Evolutionary conservation across 2,113 vertebrate species (phyloP).

Genomic region (Vireo altiloquus): DNA sequence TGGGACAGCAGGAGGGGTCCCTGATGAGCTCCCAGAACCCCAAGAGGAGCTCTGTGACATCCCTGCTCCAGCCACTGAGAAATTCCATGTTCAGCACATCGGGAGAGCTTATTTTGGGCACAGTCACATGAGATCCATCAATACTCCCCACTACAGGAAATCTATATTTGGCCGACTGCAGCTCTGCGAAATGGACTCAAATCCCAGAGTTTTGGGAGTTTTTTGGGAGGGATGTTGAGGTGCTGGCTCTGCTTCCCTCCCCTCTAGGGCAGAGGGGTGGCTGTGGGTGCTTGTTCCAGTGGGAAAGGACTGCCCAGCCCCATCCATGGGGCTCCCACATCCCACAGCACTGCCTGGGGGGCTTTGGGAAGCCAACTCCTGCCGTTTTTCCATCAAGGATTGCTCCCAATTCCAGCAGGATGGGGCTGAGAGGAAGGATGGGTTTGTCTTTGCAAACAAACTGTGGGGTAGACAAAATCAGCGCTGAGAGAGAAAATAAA

Average conservation of each 20-base stretch:
- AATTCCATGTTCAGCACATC: neutral
- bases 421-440: no score
- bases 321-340: neutral
- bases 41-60: neutral
- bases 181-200: fast-evolving
- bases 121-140: no score
- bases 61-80: neutral
- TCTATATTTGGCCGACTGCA: neutral
- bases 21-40: no score
- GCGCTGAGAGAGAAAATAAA: no score
- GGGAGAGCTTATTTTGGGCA: neutral
- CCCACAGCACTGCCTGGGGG: neutral
- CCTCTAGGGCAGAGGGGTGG: neutral
- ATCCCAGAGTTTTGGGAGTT: neutral
- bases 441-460: no score
- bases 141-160: no score
- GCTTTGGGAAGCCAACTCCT: neutral
- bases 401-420: neutral
- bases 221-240: neutral
- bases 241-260: neutral
- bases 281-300: fast-evolving
- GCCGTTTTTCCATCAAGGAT: fast-evolving
- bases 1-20: no score
- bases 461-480: no score
- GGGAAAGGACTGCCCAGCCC: neutral